phyloP scores from a whole-genome alignment of 2,797 vertebrate genomes.

The Malacoctenus gilli region DNA sequence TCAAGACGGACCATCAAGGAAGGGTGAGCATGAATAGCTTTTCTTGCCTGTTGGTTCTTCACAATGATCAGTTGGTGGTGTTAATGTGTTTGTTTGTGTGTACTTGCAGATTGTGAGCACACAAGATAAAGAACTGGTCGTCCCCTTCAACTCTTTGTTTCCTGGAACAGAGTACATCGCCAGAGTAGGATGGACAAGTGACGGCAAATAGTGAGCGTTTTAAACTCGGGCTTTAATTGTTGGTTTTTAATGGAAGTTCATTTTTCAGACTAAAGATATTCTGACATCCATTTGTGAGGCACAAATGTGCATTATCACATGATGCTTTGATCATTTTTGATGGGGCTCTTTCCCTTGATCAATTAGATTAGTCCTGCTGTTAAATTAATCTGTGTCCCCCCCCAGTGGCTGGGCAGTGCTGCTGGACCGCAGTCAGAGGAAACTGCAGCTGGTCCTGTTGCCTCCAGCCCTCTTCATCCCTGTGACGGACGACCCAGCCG shows the following conservation, averaged over 20 bases:
- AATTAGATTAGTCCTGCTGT: not conserved
- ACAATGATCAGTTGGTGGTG: not conserved
- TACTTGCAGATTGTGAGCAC: constrained; percentile 84
- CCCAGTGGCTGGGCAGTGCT: constrained; percentile 94
- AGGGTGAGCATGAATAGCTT: constrained; percentile 78
- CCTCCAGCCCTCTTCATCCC: constrained; percentile 92
- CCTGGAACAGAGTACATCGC: constrained; percentile 94
- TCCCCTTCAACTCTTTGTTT: constrained; percentile 88
- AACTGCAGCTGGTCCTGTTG: constrained; percentile 90
- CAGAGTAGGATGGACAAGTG: constrained; percentile 94
- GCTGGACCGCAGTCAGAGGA: constrained; percentile 92
- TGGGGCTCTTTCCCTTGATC: not conserved
- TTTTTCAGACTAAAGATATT: not conserved
- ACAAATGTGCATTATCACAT: too few relatives aligned
- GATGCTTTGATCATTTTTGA: not conserved
- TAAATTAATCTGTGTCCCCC: not conserved
- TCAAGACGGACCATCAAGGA: constrained; percentile 89
- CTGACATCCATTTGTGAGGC: not conserved
- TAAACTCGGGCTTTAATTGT: too few relatives aligned
- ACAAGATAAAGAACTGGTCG: constrained; percentile 91
- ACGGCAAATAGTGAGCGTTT: constrained; percentile 90
- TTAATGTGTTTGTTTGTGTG: constrained; percentile 29
- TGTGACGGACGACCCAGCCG: constrained; percentile 81
- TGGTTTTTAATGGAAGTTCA: too few relatives aligned
- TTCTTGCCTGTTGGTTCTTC: not conserved